Conservation (phyloP, 2,888 invertebrate genomes). For the Coecobrya sp. region DNA sequence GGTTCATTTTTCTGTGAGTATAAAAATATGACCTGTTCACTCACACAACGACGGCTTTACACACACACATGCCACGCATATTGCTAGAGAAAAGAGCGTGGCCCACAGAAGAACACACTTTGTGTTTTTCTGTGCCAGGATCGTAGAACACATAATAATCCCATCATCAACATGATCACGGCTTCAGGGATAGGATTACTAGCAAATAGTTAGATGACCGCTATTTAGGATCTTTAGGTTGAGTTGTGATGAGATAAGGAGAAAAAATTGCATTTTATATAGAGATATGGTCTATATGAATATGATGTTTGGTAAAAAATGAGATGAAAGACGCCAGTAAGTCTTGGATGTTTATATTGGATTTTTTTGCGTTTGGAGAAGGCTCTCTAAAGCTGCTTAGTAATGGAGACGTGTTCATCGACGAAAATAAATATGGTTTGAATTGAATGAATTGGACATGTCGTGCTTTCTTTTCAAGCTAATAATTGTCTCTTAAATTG, state of each 20-base stretch:
- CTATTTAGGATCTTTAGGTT: background rate
- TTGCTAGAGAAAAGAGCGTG: background rate
- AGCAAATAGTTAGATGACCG: background rate
- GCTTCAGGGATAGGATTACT: background rate
- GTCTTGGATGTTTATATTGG: background rate
- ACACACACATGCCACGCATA: constrained; percentile 17
- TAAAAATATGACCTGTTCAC: background rate
- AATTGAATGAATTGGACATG: too few species aligned
- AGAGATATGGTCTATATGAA: background rate
- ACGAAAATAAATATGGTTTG: too few species aligned
- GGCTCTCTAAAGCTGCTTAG: too few species aligned
- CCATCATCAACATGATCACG: background rate
- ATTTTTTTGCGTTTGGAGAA: too few species aligned
- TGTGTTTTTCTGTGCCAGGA: background rate
- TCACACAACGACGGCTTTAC: background rate
- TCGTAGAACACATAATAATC: constrained; percentile 14
- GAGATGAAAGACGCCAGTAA: background rate
- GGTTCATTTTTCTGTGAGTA: background rate
- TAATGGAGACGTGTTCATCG: too few species aligned
- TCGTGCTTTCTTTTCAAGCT: too few species aligned
- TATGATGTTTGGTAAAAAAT: background rate
- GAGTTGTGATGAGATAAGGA: background rate
- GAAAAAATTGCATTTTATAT: background rate
- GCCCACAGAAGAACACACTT: background rate
- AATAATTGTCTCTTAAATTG: too few species aligned